phyloP scores from a whole-genome alignment of 2,797 vertebrate genomes.

The Apogon talboti region DNA sequence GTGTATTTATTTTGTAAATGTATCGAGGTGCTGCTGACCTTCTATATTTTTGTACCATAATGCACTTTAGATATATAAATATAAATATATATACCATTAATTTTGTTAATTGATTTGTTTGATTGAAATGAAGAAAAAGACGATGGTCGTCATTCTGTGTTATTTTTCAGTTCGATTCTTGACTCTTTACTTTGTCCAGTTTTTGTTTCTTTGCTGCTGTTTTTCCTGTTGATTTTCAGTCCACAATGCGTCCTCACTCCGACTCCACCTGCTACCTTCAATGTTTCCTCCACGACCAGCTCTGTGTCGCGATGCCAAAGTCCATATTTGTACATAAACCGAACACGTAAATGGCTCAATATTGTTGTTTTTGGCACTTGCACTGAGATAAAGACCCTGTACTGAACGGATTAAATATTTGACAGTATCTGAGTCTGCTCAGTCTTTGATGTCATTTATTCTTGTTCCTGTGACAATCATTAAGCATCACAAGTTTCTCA shows the following conservation, averaged over 20 bases:
- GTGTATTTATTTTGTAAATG: constrained; percentile 99
- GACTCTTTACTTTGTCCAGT: constrained; percentile 27
- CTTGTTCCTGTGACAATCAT: not conserved
- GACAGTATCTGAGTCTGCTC: constrained; percentile 60
- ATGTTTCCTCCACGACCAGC: constrained; percentile 32
- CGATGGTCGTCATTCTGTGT: constrained; percentile 63
- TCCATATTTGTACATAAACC: constrained; percentile 76
- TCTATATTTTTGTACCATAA: constrained; percentile 97
- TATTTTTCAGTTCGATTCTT: constrained; percentile 29
- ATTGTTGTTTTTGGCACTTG: constrained; percentile 80
- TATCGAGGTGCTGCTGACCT: constrained; percentile 98
- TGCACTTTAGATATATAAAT: constrained; percentile 98
- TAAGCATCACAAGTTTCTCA: no score
- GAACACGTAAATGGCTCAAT: constrained; percentile 64
- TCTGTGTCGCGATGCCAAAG: constrained; percentile 64
- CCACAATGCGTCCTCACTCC: not conserved
- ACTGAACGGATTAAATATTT: constrained; percentile 84
- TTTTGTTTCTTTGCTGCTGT: constrained; percentile 64
- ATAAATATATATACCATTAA: constrained; percentile 89
- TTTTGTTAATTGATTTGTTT: constrained; percentile 85
- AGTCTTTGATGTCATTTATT: constrained; percentile 32
- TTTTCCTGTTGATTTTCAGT: constrained; percentile 30
- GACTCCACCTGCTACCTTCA: constrained; percentile 33
- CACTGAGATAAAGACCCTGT: constrained; percentile 82
- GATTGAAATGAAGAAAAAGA: constrained; percentile 85